Evolutionary conservation across 1,140 invertebrate species (phyloP), one percentile per base, ranked within the genome.

Genomic region (Goniozus legneri): DNA sequence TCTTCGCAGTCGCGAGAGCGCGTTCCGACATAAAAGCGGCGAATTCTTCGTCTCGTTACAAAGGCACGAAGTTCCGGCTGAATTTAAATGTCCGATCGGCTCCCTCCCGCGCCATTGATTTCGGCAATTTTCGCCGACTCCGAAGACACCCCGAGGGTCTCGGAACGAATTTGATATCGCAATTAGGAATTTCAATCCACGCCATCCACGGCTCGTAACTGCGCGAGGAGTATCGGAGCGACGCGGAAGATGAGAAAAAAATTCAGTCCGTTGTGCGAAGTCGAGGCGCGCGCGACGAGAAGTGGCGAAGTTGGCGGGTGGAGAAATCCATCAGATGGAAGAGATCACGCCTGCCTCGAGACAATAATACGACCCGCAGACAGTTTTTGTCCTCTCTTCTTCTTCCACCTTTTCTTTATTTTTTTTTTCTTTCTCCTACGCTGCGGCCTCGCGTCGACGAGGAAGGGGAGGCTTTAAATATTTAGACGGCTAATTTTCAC

Each of bases 401-500:
- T 40, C 15, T 19, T 18, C 12, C 8, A 24, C 22, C 16, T 20
- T 24, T 21, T 12, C 3, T 10, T 18, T 8, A 2, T 14, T n/a
- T 4, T 40, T 46, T 8, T 53, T 33, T 44, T 38, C 22, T 22
- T 21, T 56, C 39, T 14, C 16, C 38, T 10, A 8, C 32, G 32
- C 7, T 33, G 14, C n/a, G 13, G 7, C 4, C 14, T 14, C 3
- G 6, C 13, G 7, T 10, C 37, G 40, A 34, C 42, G 34, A n/a
- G n/a, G 44, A 40, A 34, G 58, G 55, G 57, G 54, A 50, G 44
- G 50, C 62, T 58, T 75, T 67, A 73, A 73, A 69, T 69, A 73
- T 75, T 75, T 72, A 71, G 69, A 47, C 58, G 64, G 71, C 69
- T 73, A 73, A 75, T 73, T 73, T 73, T 67, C 64, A 54, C 60